phyloP scores from a whole-genome alignment of 2,797 vertebrate genomes.

The Pelochelys cantorii region DNA sequence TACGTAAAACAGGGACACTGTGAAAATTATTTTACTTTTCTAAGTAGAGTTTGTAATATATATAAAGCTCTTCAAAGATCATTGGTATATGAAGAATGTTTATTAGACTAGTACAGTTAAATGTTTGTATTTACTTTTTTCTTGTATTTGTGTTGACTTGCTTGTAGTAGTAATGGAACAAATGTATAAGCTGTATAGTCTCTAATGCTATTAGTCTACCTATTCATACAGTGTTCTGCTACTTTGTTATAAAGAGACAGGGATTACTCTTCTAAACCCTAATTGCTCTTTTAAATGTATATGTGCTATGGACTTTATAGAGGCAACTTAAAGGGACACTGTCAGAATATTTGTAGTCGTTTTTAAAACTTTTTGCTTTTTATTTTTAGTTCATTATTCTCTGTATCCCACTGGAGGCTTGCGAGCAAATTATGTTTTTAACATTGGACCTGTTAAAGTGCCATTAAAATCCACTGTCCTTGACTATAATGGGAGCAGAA shows the following conservation, averaged over 20 bases:
- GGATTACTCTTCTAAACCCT: not conserved
- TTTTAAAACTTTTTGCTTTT: not conserved
- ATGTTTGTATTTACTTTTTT: not conserved
- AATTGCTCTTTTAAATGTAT: too few relatives aligned
- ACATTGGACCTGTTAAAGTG: not conserved
- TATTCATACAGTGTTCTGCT: not conserved
- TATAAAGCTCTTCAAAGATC: not conserved
- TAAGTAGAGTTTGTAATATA: not conserved
- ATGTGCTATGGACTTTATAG: too few relatives aligned
- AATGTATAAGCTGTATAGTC: conserved; percentile 50
- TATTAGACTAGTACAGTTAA: not conserved
- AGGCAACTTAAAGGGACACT: not conserved
- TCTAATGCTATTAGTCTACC: not conserved
- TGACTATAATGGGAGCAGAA: not conserved
- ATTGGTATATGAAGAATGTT: not conserved
- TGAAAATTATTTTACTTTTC: rapidly evolving
- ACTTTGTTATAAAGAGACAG: not conserved
- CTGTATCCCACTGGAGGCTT: not conserved
- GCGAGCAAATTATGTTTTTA: not conserved
- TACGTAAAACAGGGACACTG: rapidly evolving
- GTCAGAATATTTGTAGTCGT: too few relatives aligned
- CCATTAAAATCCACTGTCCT: not conserved
- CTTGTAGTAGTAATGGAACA: conserved; percentile 41
- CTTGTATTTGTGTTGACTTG: not conserved
- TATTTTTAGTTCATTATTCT: not conserved